Conservation (phyloP, 2,797 vertebrate species). For the Cryptoblepharus egeriae region DNA sequence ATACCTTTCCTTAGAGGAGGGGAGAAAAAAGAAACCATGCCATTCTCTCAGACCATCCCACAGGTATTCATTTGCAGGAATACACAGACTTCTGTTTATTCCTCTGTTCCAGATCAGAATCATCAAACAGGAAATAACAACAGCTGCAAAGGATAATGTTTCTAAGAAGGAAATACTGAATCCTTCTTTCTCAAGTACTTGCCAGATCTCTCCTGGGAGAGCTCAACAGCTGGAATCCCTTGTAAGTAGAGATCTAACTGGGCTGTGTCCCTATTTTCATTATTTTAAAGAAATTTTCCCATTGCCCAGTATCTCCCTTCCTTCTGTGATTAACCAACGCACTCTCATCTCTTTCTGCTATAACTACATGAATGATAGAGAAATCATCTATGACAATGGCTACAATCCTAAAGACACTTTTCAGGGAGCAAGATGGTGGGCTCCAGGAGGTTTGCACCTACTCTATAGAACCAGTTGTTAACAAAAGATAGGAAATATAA, state of each 20-base stretch:
- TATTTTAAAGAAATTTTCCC: background rate
- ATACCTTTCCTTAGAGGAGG: background rate
- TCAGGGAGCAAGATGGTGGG: too few species aligned
- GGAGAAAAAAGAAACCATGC: background rate
- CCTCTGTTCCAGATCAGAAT: background rate
- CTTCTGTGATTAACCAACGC: slow-evolving; percentile 4
- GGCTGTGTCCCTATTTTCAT: background rate
- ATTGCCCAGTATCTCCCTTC: background rate
- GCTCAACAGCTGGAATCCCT: slow-evolving; percentile 8
- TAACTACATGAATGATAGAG: background rate
- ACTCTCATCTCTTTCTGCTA: background rate
- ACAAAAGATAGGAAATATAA: too few species aligned
- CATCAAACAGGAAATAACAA: background rate
- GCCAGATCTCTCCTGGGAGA: background rate
- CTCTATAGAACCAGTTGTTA: too few species aligned
- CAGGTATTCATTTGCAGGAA: background rate
- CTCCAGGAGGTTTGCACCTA: too few species aligned
- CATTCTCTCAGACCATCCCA: background rate
- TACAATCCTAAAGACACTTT: too few species aligned
- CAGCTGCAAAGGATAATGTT: background rate
- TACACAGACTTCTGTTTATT: background rate
- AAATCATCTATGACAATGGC: too few species aligned
- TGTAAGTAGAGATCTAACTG: background rate
- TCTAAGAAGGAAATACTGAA: background rate
- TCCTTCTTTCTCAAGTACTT: background rate